Evolutionary conservation across 2,888 invertebrate genomes (phyloP).

Genomic region (Rotaria sp.): DNA sequence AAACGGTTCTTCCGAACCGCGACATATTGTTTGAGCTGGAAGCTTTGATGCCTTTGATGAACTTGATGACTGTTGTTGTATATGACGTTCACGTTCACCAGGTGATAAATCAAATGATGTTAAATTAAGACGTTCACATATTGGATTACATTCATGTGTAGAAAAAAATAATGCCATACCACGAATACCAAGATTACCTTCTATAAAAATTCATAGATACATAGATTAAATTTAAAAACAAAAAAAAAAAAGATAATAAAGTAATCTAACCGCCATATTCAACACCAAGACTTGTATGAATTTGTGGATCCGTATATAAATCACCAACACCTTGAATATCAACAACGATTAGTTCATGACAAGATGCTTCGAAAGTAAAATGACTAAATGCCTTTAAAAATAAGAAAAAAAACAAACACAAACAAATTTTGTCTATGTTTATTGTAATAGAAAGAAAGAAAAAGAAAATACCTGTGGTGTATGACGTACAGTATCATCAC

Average conservation of each 20-base stretch:
- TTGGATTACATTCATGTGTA: slow-evolving; percentile 60
- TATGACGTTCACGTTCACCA: slow-evolving; percentile 44
- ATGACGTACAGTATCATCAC: slow-evolving; percentile 55
- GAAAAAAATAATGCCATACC: slow-evolving; percentile 63
- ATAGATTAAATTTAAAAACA: too few relatives aligned
- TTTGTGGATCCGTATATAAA: slow-evolving; percentile 62
- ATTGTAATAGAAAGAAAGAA: too few relatives aligned
- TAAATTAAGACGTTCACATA: slow-evolving; percentile 58
- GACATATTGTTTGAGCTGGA: not conserved
- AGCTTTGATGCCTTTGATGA: not conserved
- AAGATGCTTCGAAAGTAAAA: slow-evolving; percentile 62
- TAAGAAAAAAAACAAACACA: slow-evolving; percentile 48
- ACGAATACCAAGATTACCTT: slow-evolving; percentile 60
- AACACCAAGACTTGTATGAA: slow-evolving; percentile 58
- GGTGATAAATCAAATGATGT: slow-evolving; percentile 59
- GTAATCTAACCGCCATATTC: slow-evolving; percentile 41
- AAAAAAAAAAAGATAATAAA: not conserved
- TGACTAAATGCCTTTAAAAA: slow-evolving; percentile 58
- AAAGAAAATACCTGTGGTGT: slow-evolving; percentile 57
- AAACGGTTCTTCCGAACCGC: slow-evolving; percentile 33
- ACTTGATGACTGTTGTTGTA: slow-evolving; percentile 19
- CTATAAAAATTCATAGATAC: too few relatives aligned
- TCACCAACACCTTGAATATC: slow-evolving; percentile 62
- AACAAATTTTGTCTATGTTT: too few relatives aligned
- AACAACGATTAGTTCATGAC: slow-evolving; percentile 61